These are phyloP conservation scores for Pseudomyrmex pallidus DNA, from an alignment of 1,140 invertebrate genomes.

Conservation along the genomic window DNA sequence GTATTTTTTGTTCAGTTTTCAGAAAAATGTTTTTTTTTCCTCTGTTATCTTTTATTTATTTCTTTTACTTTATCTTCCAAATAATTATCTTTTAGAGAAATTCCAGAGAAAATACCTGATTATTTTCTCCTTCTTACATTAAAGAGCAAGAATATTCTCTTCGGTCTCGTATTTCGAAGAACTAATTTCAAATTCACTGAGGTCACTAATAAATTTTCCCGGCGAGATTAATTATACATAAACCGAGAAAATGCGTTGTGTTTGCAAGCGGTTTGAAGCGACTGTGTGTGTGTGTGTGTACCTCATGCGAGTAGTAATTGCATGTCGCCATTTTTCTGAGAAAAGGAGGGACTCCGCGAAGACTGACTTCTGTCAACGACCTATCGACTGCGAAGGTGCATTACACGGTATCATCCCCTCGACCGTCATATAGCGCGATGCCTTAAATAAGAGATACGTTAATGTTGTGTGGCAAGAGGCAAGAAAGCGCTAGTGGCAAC, in stretches of 20 bases:
- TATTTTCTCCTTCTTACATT: not conserved
- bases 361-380: slow-evolving; percentile 60
- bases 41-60: not conserved
- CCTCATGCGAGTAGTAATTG: slow-evolving; percentile 29
- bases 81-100: not conserved
- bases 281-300: not conserved
- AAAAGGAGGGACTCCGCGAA: slow-evolving; percentile 32
- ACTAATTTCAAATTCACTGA: slow-evolving; percentile 8
- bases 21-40: not conserved
- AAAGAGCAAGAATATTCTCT: slow-evolving; percentile 7
- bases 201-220: slow-evolving; percentile 43
- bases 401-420: slow-evolving; percentile 24
- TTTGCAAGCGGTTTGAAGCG: slow-evolving; percentile 2
- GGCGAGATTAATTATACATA: slow-evolving; percentile 24
- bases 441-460: slow-evolving; percentile 73
- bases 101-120: not conserved
- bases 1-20: not conserved
- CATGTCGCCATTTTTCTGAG: slow-evolving; percentile 52
- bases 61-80: not conserved
- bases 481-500: not conserved
- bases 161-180: not conserved
- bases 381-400: slow-evolving; percentile 58
- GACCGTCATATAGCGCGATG: slow-evolving; percentile 38
- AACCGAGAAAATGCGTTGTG: slow-evolving; percentile 21
- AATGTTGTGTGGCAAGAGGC: slow-evolving; percentile 49